Evolutionary conservation across 1,140 invertebrate genomes (phyloP).

Genomic region (Callitettix versicolor): DNA sequence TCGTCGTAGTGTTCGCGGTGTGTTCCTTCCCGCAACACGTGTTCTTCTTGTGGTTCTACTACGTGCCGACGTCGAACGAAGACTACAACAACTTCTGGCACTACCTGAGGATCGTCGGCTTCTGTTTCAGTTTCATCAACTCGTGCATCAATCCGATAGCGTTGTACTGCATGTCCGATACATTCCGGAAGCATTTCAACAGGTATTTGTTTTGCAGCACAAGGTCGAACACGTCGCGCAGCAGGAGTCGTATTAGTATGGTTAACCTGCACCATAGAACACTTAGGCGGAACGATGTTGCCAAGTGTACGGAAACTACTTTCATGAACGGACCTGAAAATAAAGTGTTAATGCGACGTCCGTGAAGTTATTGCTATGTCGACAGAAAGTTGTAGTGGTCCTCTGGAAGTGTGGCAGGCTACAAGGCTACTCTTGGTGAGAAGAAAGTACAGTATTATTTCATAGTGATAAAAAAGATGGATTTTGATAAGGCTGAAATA

Average conservation of each 20-base stretch:
- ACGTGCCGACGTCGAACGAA: constrained; percentile 52
- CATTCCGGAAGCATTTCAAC: constrained; percentile 58
- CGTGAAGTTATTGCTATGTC: no score
- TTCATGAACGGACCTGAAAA: constrained; percentile 4
- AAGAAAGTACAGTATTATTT: no score
- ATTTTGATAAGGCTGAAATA: no score
- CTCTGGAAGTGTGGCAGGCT: no score
- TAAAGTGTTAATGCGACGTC: background rate
- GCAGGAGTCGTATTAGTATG: background rate
- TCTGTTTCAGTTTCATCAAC: constrained; percentile 77
- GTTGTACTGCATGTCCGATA: constrained; percentile 81
- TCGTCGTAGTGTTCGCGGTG: constrained; percentile 79
- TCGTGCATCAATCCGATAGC: constrained; percentile 89
- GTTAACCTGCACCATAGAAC: constrained; percentile 8
- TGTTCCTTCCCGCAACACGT: constrained; percentile 81
- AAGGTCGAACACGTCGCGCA: background rate
- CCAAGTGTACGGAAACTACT: constrained; percentile 9
- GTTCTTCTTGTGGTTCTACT: constrained; percentile 82
- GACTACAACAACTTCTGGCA: constrained; percentile 83
- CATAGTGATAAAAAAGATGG: no score
- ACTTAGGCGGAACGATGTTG: background rate
- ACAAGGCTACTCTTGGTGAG: no score
- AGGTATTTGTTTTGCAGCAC: constrained; percentile 18
- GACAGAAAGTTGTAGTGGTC: no score
- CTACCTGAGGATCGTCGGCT: constrained; percentile 70